Base-by-base conservation (phyloP, 2,888 invertebrate species). In the Dynastes grantii region DNA sequence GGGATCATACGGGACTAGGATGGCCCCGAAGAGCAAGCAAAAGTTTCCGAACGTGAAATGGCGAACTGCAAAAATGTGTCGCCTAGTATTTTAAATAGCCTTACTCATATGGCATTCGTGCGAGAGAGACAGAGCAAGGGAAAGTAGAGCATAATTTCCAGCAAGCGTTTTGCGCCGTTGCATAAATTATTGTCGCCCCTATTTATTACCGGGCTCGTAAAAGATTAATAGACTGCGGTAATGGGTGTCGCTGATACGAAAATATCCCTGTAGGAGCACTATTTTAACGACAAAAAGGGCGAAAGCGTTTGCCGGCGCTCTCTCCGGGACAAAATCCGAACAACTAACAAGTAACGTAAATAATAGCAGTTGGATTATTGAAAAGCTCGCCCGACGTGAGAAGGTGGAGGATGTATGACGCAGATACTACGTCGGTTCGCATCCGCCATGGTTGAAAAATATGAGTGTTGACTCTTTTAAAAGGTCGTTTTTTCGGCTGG, bases 391-490 rank as follows among this genome's bases (percentile, higher is more conserved):
- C 45, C 55, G 55, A 37, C 4, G 55, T 55, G n/a, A 22, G 55
- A 55, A 16, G 16, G 55, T 55, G 55, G 16, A 37, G 45, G 45
- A 45, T 1, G 2, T 11, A 45, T 45, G 45, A 45, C 45, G 45
- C 45, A 45, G 11, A 45, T 45, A 55, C 55, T 45, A 55, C 55
- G 55, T 55, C 2, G n/a, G 55, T 55, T n/a, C 55, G 55, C n/a
- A 55, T 55, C 55, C 2, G 32, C 45, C 11, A 45, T 45, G 55
- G 55, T 22, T 55, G 55, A 55, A 55, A 55, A 55, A 55, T 55
- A 55, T 55, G 55, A 55, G 55, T 55, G 55, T 22, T 55, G 55
- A 55, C 55, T 55, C 55, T 55, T 55, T 55, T 55, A 55, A 55
- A 55, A 55, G 22, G 22, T 55, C 55, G 22, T 55, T 4, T 16